These are phyloP conservation scores for Epirrhoe tristata DNA, from an alignment of 2,888 invertebrate genomes.

Conservation along the genomic window DNA sequence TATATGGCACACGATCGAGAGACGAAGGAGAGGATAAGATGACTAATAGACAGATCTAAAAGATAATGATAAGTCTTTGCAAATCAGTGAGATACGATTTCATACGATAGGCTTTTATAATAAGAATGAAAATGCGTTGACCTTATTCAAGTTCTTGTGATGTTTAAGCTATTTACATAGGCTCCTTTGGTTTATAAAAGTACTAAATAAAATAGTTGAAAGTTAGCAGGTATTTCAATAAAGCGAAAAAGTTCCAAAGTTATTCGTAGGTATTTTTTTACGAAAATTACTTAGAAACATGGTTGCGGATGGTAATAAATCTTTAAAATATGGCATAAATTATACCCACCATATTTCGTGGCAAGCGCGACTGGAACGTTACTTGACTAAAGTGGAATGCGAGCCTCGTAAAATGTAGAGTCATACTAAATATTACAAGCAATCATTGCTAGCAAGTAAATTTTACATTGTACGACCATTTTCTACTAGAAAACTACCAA, in stretches of 20 bases:
- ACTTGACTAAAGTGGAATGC: background rate
- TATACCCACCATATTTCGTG: slow-evolving; percentile 1
- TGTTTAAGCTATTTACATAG: background rate
- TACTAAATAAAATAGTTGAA: background rate
- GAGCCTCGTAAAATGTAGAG: background rate
- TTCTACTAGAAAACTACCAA: too few species aligned
- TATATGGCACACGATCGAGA: too few species aligned
- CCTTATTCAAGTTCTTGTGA: background rate
- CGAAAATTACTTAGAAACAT: background rate
- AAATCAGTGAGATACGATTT: too few species aligned
- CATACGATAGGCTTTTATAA: too few species aligned
- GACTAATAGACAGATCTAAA: too few species aligned
- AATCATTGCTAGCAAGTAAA: background rate
- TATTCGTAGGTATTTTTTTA: background rate
- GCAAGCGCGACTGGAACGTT: background rate
- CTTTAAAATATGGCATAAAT: slow-evolving; percentile 5
- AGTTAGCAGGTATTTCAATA: background rate
- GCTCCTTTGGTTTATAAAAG: too few species aligned
- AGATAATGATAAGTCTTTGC: too few species aligned
- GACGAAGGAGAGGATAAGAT: too few species aligned
- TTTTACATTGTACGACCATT: background rate
- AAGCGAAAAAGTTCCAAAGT: background rate
- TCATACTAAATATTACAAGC: background rate
- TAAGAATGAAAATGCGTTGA: background rate
- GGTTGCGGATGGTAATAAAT: background rate